Conservation (phyloP, 35 echinoderm and acorn worm species). For the Lytechinus variegatus region DNA sequence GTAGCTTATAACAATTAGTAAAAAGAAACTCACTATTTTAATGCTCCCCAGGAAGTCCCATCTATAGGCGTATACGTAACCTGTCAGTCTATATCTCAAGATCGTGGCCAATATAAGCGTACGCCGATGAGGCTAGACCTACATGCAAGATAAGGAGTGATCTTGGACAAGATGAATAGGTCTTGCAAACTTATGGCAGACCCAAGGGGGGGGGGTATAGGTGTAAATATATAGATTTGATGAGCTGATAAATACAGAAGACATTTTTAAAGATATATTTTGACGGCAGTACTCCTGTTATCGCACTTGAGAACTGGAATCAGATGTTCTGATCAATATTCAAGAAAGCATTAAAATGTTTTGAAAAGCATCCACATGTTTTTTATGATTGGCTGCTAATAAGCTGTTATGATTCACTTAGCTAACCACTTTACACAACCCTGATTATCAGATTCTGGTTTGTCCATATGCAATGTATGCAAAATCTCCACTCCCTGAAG, state of each 20-base stretch:
- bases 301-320: not conserved
- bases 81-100: not conserved
- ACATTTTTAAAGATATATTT: not conserved
- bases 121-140: no score
- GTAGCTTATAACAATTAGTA: no score
- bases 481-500: no score
- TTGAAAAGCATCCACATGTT: no score
- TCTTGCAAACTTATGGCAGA: not conserved
- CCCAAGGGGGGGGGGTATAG: not conserved
- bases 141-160: not conserved
- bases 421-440: no score
- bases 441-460: no score
- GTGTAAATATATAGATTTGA: not conserved
- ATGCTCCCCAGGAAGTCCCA: not conserved
- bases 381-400: no score
- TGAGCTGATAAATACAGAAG: not conserved
- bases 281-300: not conserved
- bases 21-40: no score
- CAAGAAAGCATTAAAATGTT: not conserved
- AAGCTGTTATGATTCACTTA: no score
- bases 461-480: no score
- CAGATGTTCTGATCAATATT: not conserved
- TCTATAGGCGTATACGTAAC: not conserved
- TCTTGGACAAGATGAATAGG: not conserved
- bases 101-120: not conserved